These are phyloP conservation scores for Eulemur mongoz DNA, from an alignment of 2,797 vertebrate genomes.

Conservation along the genomic window DNA sequence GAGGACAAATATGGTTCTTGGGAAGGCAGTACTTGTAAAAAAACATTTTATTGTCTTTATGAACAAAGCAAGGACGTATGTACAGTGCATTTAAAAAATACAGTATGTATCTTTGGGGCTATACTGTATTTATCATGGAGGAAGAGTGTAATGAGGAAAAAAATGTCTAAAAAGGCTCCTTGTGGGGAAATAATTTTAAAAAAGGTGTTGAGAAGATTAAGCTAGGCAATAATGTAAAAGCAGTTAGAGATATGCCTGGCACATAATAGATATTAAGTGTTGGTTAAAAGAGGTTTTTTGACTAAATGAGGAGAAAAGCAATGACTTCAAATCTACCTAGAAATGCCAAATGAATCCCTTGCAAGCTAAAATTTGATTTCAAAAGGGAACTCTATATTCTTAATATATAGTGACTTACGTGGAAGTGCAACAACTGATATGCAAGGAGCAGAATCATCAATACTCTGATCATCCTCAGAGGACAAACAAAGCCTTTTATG, in stretches of 20 bases:
- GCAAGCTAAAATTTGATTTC: background rate
- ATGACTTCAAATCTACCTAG: background rate
- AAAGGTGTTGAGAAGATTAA: slow-evolving; percentile 14
- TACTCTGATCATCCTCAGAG: slow-evolving; percentile 90
- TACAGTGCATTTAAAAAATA: background rate
- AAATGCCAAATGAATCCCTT: slow-evolving; percentile 18
- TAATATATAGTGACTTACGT: slow-evolving; percentile 86
- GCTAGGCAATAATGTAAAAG: background rate
- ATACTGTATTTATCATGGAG: background rate
- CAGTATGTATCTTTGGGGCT: background rate
- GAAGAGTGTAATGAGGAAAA: background rate
- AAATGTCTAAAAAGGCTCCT: slow-evolving; percentile 2
- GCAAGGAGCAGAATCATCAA: slow-evolving; percentile 86
- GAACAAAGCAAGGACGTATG: background rate
- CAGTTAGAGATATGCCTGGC: background rate
- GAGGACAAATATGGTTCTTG: background rate
- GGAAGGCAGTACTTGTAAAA: background rate
- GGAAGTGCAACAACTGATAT: slow-evolving; percentile 96
- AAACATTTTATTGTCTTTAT: background rate
- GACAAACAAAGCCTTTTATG: slow-evolving; percentile 94
- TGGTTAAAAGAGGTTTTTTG: background rate
- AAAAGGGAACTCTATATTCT: background rate
- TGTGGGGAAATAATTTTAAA: background rate
- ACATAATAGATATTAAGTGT: background rate
- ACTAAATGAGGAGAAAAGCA: slow-evolving; percentile 35